Evolutionary conservation across 2,888 invertebrate species (phyloP).

Genomic region (Aphodius sticticus): DNA sequence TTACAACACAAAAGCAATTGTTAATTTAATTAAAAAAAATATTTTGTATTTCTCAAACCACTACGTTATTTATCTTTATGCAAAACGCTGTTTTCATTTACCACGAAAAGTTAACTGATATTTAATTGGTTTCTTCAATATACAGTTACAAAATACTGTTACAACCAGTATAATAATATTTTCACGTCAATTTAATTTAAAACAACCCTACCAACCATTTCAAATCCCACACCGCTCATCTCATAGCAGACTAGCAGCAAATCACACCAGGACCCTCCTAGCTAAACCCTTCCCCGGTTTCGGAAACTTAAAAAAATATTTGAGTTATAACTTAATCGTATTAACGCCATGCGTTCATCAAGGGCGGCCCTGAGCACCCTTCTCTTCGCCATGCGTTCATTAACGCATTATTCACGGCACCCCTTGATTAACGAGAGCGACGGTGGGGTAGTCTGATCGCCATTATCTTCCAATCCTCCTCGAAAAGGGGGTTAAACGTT

Average conservation of each 20-base stretch:
- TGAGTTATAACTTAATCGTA: conserved; percentile 32
- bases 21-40: too few relatives aligned
- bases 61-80: too few relatives aligned
- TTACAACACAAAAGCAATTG: too few relatives aligned
- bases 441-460: not conserved
- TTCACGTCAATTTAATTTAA: not conserved
- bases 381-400: not conserved
- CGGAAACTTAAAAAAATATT: not conserved
- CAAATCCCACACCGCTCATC: conserved; percentile 4
- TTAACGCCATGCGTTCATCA: conserved; percentile 28
- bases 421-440: not conserved
- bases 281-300: conserved; percentile 11
- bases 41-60: too few relatives aligned
- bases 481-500: not conserved
- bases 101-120: too few relatives aligned
- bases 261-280: conserved; percentile 8
- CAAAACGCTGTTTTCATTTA: too few relatives aligned
- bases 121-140: too few relatives aligned
- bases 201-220: not conserved
- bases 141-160: too few relatives aligned
- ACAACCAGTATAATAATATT: not conserved
- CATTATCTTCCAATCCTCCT: not conserved
- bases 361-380: not conserved
- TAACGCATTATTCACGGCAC: conserved; percentile 4
- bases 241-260: not conserved